Conservation (phyloP, 2,113 vertebrate species). For the Zosterops pallidus region DNA sequence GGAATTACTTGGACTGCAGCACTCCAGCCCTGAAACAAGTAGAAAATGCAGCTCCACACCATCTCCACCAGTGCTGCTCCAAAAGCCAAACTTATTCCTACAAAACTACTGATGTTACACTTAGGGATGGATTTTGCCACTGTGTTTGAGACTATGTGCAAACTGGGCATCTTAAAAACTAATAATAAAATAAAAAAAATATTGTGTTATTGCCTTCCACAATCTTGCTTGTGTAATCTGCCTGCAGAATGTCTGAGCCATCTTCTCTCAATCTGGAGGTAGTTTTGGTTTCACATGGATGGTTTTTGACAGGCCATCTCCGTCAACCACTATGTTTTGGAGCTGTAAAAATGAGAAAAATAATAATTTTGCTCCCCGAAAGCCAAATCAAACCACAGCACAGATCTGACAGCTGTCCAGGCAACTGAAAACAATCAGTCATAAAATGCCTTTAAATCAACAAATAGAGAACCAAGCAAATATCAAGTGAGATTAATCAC, state of each 20-base stretch:
- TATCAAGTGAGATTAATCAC: constrained; percentile 72
- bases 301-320: neutral
- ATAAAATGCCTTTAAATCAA: constrained; percentile 67
- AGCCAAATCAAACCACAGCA: constrained; percentile 34
- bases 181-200: neutral
- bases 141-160: neutral
- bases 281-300: neutral
- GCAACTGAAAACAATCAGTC: constrained; percentile 57
- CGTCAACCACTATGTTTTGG: neutral
- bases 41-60: neutral
- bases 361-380: constrained; percentile 38
- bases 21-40: neutral
- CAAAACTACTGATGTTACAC: neutral
- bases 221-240: neutral
- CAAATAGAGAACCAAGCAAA: constrained; percentile 63
- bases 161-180: neutral
- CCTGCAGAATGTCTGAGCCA: neutral
- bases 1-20: neutral
- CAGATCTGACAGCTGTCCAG: constrained; percentile 51
- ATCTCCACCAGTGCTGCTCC: neutral
- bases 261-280: constrained; percentile 8
- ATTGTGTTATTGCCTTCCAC: neutral
- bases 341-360: constrained; percentile 54
- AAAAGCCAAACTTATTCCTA: neutral
- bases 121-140: neutral